Conservation (phyloP, 2,888 invertebrate species). For the Drosophila borborema region DNA sequence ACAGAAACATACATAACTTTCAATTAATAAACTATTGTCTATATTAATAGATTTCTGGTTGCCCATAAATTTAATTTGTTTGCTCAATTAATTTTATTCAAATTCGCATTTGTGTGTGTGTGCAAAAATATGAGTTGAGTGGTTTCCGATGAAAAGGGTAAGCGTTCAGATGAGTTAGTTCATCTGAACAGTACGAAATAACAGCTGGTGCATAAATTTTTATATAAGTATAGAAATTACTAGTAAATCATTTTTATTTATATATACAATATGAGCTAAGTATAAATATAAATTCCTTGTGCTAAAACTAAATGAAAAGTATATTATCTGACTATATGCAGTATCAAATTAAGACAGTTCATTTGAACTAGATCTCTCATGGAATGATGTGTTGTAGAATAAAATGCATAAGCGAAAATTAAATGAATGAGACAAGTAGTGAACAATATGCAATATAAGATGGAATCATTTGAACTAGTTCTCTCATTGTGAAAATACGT, state of each 20-base stretch:
- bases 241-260: no score
- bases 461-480: neutral
- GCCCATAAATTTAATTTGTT: conserved; percentile 63
- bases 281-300: neutral
- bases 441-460: neutral
- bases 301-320: neutral
- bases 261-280: neutral
- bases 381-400: neutral
- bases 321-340: neutral
- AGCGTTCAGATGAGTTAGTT: conserved; percentile 1
- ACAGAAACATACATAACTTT: conserved; percentile 69
- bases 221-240: no score
- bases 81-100: conserved; percentile 67
- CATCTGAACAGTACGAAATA: neutral
- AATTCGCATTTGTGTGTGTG: conserved; percentile 7
- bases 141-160: neutral
- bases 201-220: neutral
- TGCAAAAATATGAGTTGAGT: neutral
- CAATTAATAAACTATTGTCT: conserved; percentile 78
- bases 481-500: neutral
- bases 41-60: conserved; percentile 69
- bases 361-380: neutral
- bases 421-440: neutral
- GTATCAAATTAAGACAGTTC: neutral
- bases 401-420: neutral